Evolutionary conservation across 1,140 invertebrate genomes (phyloP), one percentile per base, ranked within the genome.

Genomic region (Papilio dardanus): DNA sequence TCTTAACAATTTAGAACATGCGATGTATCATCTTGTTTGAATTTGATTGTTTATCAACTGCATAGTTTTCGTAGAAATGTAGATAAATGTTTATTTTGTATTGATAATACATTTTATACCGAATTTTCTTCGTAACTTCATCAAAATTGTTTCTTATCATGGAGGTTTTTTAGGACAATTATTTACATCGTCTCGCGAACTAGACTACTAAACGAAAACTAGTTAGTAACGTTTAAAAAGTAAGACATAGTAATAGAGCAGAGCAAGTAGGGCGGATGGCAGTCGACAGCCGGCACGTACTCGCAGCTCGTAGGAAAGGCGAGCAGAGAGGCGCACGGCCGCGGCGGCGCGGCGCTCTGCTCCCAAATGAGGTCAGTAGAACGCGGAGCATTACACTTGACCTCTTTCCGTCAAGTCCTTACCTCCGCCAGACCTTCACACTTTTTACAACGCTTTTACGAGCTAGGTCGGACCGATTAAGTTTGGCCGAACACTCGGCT

Each of bases 381-480:
- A 92, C 91, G 86, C 90, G 88, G 88, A 84, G 86, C 86, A 90
- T 90, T 93, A 92, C 92, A 92, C 90, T 93, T 92, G 92, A 93
- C 92, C 92, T 91, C 92, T 92, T 93, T 93, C 80, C 82, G 85
- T 75, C 80, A 82, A 93, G 91, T 93, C 92, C 92, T 93, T 90
- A 93, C 88, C 89, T 92, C 91, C 87, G 85, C 89, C 90, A 92
- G 90, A 89, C 90, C 91, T 93, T 93, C 91, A 91, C 88, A 89
- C 90, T 91, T 92, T 92, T 93, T 90, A 93, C 89, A 92, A 85
- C 84, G 90, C 86, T 93, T 89, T 91, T 91, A 91, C 84, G 90
- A 93, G 89, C 88, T 92, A 92, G 89, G 91, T 89, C 90, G 88
- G 83, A 86, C 86, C 88, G 91, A 93, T 93, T 93, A 92, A 89